Base-by-base conservation (phyloP, 2,888 invertebrate genomes). In the Stramonita haemastoma region DNA sequence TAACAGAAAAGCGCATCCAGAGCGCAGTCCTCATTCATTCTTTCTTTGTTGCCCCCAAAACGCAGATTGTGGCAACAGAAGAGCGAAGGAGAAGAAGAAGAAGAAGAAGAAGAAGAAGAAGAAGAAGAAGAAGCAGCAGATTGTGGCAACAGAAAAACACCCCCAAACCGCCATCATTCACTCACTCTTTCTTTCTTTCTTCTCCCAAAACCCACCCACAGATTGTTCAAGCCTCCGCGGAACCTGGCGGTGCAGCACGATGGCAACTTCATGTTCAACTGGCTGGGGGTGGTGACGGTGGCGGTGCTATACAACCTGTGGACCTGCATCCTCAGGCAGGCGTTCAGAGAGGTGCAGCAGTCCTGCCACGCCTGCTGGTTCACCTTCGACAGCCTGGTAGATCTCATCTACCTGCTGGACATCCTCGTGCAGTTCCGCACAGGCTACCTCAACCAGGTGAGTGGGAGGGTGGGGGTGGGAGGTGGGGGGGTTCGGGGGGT, bases 271-370 rank as follows among this genome's bases (percentile, higher is more conserved):
- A 98, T 98, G 97, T 99, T 98, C 96, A 98, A 98, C 96, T 99
- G 99, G 99, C 96, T 99, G 93, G 97, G 98, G 97, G 96, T 98
- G 92, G 97, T 98, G 93, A 98, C 99, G 86, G 96, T 97, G 92
- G 98, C 98, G 96, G 98, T 99, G 93, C 97, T 99, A 90, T 99
- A 99, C 96, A 99, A 99, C 96, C 97, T 98, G 93, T 99, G 99
- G 99, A 98, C 99, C 66, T 97, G 98, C 92, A 99, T 99, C 94
- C 99, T 98, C 84, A 97, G 99, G 89, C 98, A 99, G 96, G 98
- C 98, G 95, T 98, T 99, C 96, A 98, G 98, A 32, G 99, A 99
- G 96, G 97, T 99, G 91, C 98, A 98, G 90, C 87, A 92, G 17
- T 93, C 94, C 15, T 93, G 94, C 88, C 91, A 92, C 34, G 86